phyloP scores from a whole-genome alignment of 2,888 invertebrate genomes.

The Leptopilina myrica region DNA sequence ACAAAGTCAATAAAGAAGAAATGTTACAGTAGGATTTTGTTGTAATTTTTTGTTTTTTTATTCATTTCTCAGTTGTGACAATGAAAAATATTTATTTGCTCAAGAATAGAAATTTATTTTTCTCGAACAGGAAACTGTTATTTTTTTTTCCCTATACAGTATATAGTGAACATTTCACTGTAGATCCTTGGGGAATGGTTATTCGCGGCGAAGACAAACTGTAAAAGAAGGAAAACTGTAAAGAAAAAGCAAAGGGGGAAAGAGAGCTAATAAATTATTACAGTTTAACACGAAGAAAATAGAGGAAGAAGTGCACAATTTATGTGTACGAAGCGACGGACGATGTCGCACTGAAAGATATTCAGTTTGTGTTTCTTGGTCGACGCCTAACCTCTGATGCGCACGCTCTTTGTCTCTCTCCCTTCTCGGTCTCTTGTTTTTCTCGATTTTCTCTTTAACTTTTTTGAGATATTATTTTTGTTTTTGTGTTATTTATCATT shows the following conservation, averaged over 20 bases:
- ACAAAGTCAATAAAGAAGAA: too few relatives aligned
- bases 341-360: constrained; percentile 66
- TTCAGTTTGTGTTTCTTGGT: constrained; percentile 61
- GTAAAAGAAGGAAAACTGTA: not conserved
- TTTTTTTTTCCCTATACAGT: too few relatives aligned
- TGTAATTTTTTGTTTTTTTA: too few relatives aligned
- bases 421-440: not conserved
- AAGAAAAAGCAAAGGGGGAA: not conserved
- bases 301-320: constrained; percentile 51
- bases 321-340: constrained; percentile 64
- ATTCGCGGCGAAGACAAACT: constrained; percentile 8
- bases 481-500: not conserved
- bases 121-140: too few relatives aligned
- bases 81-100: too few relatives aligned
- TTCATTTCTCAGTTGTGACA: too few relatives aligned
- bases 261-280: constrained; percentile 15
- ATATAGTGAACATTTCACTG: too few relatives aligned
- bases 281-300: constrained; percentile 15
- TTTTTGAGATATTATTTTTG: not conserved
- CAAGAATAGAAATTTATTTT: too few relatives aligned
- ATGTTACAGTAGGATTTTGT: too few relatives aligned
- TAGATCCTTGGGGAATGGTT: not conserved
- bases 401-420: constrained; percentile 57
- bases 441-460: not conserved
- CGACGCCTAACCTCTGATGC: constrained; percentile 68